Evolutionary conservation across 2,113 vertebrate species (phyloP), one percentile per base, ranked within the genome.

Genomic region (Hiodon alosoides): DNA sequence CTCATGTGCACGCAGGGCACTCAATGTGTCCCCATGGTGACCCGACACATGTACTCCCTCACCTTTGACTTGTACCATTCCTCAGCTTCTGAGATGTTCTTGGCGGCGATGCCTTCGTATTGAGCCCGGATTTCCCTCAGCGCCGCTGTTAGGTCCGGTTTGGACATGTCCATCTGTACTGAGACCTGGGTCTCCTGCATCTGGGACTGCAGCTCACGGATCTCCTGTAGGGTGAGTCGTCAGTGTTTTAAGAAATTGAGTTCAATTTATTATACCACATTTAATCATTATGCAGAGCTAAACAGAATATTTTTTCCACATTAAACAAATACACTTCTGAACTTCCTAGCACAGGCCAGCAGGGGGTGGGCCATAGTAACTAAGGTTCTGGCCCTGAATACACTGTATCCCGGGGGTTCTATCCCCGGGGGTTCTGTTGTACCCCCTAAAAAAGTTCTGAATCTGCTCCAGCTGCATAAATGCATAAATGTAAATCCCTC

Each of bases 21-120:
- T 31, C 31, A 31, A 31, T 31, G 31, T 31, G 31, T 31, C 31
- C 31, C 31, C 46, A 68, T 9, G 3, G 6, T 6, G 13, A 5
- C 13, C 47, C 48, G 10, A 50, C 46, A 14, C 48, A 13, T 11
- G 47, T 52, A 48, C 2, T 51, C 46, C 5, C 72, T 70, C 62
- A 98, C 96, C 94, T 98, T 98, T 5, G 96, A 98, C 81, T 97
- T 98, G 87, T 97, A 98, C 96, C 96, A 98, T 52, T 97, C 95
- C 78, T 98, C 96, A 0, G 96, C 96, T 83, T 98, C 95, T 0
- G 93, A 78, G 0, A 98, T 95, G 87, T 98, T 98, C 92, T 98
- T 97, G 82, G 96, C 95, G 0, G 96, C 95, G 0, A 98, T 98
- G 86, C 84, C 92, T 80, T 98, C 96, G 0, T 98, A 98, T 86